Base-by-base conservation (phyloP, 2,888 invertebrate species). In the Pasiphila rectangulata region DNA sequence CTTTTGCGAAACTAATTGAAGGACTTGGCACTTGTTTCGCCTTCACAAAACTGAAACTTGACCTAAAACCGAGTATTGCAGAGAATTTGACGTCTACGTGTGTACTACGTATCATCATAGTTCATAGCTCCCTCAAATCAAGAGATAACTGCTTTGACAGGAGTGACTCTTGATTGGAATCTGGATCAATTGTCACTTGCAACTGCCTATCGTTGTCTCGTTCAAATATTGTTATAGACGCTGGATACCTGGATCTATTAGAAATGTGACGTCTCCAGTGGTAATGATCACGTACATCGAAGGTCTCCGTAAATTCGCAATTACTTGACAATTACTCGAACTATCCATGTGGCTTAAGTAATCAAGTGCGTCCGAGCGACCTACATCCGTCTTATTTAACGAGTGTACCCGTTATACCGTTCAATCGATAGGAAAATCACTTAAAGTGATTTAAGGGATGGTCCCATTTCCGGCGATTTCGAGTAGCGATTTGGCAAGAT, bases 401-500 rank as follows among this genome's bases (percentile, higher is more conserved):
- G 63, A 69, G 67, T 67, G 59, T 57, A 53, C 57, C 64, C 49
- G 49, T 56, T 51, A 51, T 51, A 49, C 49, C 39, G 67, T 64
- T 68, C 64, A 73, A 75, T 77, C 75, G 70, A 78, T 74, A 61
- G 61, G 68, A 71, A 76, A 74, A 73, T 78, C 71, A 73, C 68
- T 80, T 72, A 56, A 63, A 69, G 54, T 56, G 55, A 52, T 56
- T 55, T 56, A 51, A 46, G 53, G 49, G 51, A 56, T 44, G 55
- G 55, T 50, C 44, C 43, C 54, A 54, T 52, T 52, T 52, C 49
- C 51, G 51, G 42, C 46, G 56, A 43, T 21, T 51, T 34, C 37
- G 50, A 44, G 46, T 46, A 45, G 50, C 43, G 42, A 43, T 43
- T 34, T 42, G 46, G 47, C 46, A 34, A 48, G 46, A 41, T 50